Evolutionary conservation across 2,888 invertebrate genomes (phyloP).

Genomic region (Yponomeuta evonymella): DNA sequence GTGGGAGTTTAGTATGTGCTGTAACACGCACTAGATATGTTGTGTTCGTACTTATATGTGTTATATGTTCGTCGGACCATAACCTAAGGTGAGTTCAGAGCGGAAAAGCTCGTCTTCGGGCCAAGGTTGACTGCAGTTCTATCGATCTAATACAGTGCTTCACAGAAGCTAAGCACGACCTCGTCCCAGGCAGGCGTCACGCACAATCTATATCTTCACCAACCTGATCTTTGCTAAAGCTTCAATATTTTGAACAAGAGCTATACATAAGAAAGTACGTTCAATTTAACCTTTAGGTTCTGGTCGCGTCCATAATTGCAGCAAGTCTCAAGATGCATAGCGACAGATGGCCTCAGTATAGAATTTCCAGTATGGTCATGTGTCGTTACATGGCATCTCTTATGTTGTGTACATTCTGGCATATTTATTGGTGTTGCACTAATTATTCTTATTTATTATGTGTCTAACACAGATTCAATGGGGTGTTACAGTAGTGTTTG

Average conservation of each 20-base stretch:
- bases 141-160: too few relatives aligned
- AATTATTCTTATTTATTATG: background rate
- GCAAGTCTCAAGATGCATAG: background rate
- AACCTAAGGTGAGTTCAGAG: background rate
- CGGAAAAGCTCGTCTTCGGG: too few relatives aligned
- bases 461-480: slow-evolving; percentile 10
- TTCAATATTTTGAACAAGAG: too few relatives aligned
- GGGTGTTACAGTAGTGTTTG: background rate
- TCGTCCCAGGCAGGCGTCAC: too few relatives aligned
- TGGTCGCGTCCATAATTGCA: background rate
- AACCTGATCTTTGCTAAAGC: too few relatives aligned
- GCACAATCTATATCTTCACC: too few relatives aligned
- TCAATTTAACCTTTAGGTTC: background rate
- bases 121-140: too few relatives aligned
- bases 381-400: background rate
- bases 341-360: background rate
- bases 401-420: background rate
- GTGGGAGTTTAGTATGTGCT: background rate
- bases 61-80: background rate
- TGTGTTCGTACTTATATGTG: background rate
- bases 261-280: background rate
- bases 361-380: background rate
- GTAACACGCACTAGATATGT: background rate
- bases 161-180: too few relatives aligned
- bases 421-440: slow-evolving; percentile 3